Evolutionary conservation across 2,797 vertebrate genomes (phyloP).

Genomic region (Sylvilagus floridanus): DNA sequence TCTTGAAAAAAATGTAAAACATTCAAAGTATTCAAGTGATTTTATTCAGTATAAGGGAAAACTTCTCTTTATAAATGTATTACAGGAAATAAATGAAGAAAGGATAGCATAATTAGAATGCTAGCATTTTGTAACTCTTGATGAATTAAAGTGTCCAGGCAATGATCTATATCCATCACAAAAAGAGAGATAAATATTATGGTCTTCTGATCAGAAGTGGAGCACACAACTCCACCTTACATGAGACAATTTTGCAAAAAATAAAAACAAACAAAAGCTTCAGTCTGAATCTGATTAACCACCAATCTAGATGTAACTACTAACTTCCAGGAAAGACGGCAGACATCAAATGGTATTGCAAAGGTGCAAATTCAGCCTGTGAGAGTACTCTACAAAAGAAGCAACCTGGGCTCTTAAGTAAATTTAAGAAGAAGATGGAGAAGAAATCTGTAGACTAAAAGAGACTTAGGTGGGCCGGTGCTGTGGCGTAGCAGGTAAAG

Average conservation of each 20-base stretch:
- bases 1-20: too few species aligned
- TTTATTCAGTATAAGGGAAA: neutral
- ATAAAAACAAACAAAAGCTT: neutral
- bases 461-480: neutral
- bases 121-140: neutral
- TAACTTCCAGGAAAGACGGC: neutral
- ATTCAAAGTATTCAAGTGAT: slow-evolving; percentile 19
- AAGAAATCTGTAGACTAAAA: neutral
- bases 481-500: too few species aligned
- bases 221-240: neutral
- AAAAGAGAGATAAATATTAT: neutral
- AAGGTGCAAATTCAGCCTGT: neutral
- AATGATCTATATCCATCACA: neutral
- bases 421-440: neutral
- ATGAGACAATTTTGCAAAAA: neutral
- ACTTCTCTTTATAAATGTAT: slow-evolving; percentile 12
- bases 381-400: neutral
- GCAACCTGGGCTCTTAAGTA: neutral
- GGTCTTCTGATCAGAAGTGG: neutral
- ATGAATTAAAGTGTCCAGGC: neutral
- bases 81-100: slow-evolving; percentile 27
- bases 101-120: neutral
- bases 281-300: neutral
- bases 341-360: neutral
- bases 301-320: neutral